Percentiles rank a stretch among this genome's conserved stretches.
phyloP scores from a whole-genome alignment of 2,888 invertebrate species.

The Sturmia bella region DNA sequence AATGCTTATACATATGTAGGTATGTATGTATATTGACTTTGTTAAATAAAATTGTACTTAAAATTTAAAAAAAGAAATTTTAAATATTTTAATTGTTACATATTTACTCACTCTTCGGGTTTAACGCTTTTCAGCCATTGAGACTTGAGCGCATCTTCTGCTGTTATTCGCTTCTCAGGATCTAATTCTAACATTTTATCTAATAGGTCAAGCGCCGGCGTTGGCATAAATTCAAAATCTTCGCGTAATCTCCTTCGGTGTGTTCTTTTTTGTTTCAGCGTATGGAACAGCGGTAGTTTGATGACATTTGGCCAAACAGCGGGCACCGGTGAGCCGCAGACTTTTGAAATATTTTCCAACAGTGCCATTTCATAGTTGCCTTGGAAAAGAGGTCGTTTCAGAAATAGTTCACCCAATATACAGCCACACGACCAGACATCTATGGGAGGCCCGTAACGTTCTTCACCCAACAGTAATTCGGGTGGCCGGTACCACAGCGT shows the following conservation, averaged over 20 bases:
- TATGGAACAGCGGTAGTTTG: slow-evolving; percentile 94
- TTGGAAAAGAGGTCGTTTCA: slow-evolving; percentile 97
- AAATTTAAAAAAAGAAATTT: too few relatives aligned
- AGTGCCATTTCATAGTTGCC: slow-evolving; percentile 96
- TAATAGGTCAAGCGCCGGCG: slow-evolving; percentile 92
- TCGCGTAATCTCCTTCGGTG: slow-evolving; percentile 94
- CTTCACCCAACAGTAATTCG: slow-evolving; percentile 97
- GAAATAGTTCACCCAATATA: slow-evolving; percentile 98
- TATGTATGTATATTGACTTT: too few relatives aligned
- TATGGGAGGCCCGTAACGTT: slow-evolving; percentile 97
- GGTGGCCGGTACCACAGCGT: slow-evolving; percentile 99
- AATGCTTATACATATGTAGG: too few relatives aligned
- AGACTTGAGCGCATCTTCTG: slow-evolving; percentile 95
- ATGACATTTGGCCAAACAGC: slow-evolving; percentile 98
- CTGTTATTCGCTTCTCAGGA: slow-evolving; percentile 95
- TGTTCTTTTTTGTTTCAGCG: slow-evolving; percentile 94
- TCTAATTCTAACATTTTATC: slow-evolving; percentile 98
- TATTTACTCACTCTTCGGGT: slow-evolving; percentile 90
- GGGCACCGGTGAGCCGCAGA: slow-evolving; percentile 97
- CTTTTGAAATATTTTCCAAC: slow-evolving; percentile 94
- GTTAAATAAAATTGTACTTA: too few relatives aligned
- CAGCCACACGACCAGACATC: slow-evolving; percentile 99
- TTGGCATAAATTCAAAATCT: slow-evolving; percentile 96
- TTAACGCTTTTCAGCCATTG: slow-evolving; percentile 95
- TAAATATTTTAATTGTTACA: slow-evolving; percentile 29